A percentile compares a stretch with the other conserved stretches of the same genome.
Conservation (phyloP, 2,797 vertebrate genomes). For the Artibeus lituratus region DNA sequence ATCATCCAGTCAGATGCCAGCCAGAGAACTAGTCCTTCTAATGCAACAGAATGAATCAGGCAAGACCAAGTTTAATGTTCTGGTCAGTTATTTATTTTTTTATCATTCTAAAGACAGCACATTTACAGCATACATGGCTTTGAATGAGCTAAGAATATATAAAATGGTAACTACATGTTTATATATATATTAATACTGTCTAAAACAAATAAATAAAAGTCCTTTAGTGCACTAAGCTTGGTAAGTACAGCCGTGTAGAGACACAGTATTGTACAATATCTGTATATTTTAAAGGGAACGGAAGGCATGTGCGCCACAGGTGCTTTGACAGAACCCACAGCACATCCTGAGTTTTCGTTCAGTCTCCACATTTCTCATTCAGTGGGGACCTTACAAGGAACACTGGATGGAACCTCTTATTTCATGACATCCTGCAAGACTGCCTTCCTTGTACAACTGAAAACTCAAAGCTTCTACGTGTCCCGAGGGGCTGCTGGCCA, state of each 20-base stretch:
- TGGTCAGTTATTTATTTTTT: slow-evolving; percentile 86
- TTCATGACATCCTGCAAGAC: slow-evolving; percentile 57
- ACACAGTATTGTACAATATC: slow-evolving; percentile 83
- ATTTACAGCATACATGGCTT: slow-evolving; percentile 86
- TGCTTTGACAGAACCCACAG: slow-evolving; percentile 75
- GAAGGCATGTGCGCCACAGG: slow-evolving; percentile 80
- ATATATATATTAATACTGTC: slow-evolving; percentile 85
- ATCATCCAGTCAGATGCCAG: background rate
- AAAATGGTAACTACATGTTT: slow-evolving; percentile 83
- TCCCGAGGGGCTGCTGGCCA: background rate
- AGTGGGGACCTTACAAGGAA: slow-evolving; percentile 65
- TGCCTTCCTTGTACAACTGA: slow-evolving; percentile 50
- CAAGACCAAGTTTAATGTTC: slow-evolving; percentile 48
- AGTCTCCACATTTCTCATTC: slow-evolving; percentile 41
- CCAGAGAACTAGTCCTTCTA: background rate
- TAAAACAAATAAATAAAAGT: slow-evolving; percentile 90
- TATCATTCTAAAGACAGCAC: slow-evolving; percentile 85
- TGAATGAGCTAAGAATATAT: slow-evolving; percentile 83
- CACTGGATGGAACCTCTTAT: slow-evolving; percentile 57
- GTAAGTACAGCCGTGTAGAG: slow-evolving; percentile 81
- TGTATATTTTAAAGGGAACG: slow-evolving; percentile 83
- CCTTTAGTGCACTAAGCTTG: slow-evolving; percentile 84
- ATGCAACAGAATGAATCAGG: background rate
- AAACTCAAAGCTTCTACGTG: background rate
- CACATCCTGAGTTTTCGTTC: slow-evolving; percentile 60